A percentile compares a stretch with the other conserved stretches of the same genome.
phyloP scores from a whole-genome alignment of 1,140 invertebrate species.

The Caenorhabditis briggsae region DNA sequence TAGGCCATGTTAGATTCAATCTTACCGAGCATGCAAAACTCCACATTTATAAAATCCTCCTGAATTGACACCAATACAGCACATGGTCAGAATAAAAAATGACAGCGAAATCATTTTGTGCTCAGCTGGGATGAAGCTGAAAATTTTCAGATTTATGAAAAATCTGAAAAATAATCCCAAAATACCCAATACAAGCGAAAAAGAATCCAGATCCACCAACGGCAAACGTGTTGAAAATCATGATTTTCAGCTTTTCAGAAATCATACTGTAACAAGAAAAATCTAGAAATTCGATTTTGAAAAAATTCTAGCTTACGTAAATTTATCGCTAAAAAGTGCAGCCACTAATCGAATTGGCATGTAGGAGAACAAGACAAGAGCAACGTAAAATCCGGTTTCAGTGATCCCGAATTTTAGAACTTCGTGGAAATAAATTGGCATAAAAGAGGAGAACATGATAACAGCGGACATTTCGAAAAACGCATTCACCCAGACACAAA shows the following conservation, averaged over 20 bases:
- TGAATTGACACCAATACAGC: conserved; percentile 64
- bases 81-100: conserved; percentile 67
- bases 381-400: conserved; percentile 46
- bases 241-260: conserved; percentile 68
- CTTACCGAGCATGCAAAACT: conserved; percentile 34
- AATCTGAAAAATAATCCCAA: no score
- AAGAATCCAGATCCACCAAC: conserved; percentile 67
- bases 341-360: conserved; percentile 48
- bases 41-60: conserved; percentile 62
- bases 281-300: not conserved
- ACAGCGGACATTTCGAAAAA: conserved; percentile 57
- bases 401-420: conserved; percentile 38
- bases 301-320: not conserved
- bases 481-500: conserved; percentile 54
- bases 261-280: conserved; percentile 42
- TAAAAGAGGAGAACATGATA: conserved; percentile 46
- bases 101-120: conserved; percentile 60
- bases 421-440: conserved; percentile 58
- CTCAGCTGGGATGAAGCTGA: conserved; percentile 69
- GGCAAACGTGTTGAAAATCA: conserved; percentile 72
- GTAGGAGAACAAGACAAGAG: conserved; percentile 28
- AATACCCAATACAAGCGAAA: conserved; percentile 58
- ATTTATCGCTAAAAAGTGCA: conserved; percentile 55
- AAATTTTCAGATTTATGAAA: no score
- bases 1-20: not conserved